phyloP scores from a whole-genome alignment of 2,113 vertebrate species.

The Rana temporaria region DNA sequence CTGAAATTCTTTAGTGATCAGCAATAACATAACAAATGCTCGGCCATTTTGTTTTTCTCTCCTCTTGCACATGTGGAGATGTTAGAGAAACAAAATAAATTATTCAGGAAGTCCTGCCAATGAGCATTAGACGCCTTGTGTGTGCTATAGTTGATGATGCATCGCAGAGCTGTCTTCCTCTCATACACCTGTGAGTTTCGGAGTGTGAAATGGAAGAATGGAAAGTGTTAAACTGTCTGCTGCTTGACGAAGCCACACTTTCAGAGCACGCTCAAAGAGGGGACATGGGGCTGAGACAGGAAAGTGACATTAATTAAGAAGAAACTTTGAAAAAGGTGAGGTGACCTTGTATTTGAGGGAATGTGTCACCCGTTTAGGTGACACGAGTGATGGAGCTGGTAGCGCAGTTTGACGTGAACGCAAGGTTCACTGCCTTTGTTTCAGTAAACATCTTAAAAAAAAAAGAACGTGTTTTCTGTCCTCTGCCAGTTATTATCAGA shows the following conservation, averaged over 20 bases:
- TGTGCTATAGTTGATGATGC: not conserved
- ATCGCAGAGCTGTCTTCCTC: not conserved
- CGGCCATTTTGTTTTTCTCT: too few species aligned
- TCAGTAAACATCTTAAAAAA: slow-evolving; percentile 40
- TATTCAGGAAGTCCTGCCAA: slow-evolving; percentile 7
- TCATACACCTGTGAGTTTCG: slow-evolving; percentile 13
- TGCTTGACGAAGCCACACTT: slow-evolving; percentile 26
- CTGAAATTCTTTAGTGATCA: too few species aligned
- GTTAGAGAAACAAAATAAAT: not conserved
- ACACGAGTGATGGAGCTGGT: slow-evolving; percentile 39
- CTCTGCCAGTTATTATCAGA: slow-evolving; percentile 8
- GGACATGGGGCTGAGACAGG: not conserved
- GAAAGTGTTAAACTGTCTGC: slow-evolving; percentile 23
- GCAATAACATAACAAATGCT: too few species aligned
- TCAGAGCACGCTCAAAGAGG: not conserved
- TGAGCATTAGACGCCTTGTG: not conserved
- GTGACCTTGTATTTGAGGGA: slow-evolving; percentile 37
- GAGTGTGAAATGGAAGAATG: slow-evolving; percentile 23
- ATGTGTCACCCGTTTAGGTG: slow-evolving; percentile 40
- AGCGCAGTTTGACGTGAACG: slow-evolving; percentile 9
- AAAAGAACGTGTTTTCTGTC: slow-evolving; percentile 5
- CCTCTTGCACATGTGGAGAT: not conserved
- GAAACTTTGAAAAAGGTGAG: slow-evolving; percentile 27
- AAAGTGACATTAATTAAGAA: slow-evolving; percentile 41
- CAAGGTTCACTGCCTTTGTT: slow-evolving; percentile 48